phyloP scores from a whole-genome alignment of 2,888 invertebrate species.

The Choristoneura rosaceana region DNA sequence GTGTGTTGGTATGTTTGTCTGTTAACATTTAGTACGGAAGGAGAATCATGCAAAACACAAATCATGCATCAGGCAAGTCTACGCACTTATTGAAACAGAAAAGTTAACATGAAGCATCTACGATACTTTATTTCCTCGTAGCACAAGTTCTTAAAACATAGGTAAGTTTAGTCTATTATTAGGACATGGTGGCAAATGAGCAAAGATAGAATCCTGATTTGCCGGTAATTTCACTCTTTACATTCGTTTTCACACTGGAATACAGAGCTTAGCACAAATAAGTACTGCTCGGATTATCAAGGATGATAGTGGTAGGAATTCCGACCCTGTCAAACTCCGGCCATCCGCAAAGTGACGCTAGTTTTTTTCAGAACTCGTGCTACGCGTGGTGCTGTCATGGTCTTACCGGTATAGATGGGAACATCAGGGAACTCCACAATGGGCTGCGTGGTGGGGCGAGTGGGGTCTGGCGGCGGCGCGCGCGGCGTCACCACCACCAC shows the following conservation, averaged over 20 bases:
- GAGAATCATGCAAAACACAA: conserved; percentile 40
- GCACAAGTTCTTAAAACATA: conserved; percentile 33
- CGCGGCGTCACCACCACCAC: conserved; percentile 47
- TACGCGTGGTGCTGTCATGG: conserved; percentile 39
- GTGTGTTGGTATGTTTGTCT: background rate
- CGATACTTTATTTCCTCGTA: background rate
- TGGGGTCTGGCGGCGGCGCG: conserved; percentile 43
- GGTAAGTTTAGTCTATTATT: no score
- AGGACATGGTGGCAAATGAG: no score
- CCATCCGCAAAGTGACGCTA: no score
- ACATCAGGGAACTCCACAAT: conserved; percentile 49
- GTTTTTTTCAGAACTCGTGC: conserved; percentile 6
- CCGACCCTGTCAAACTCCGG: no score
- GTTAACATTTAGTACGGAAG: conserved; percentile 45
- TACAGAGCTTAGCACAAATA: no score
- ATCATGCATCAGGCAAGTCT: conserved; percentile 51
- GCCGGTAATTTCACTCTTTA: no score
- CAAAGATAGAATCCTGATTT: no score
- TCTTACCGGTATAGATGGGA: conserved; percentile 72
- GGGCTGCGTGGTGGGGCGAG: conserved; percentile 49
- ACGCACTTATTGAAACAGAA: conserved; percentile 13
- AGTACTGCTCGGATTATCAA: no score
- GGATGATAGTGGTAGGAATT: no score
- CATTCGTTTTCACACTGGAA: no score
- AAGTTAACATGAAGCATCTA: conserved; percentile 4